Percentiles rank a stretch among this genome's conserved stretches.
Conservation (phyloP, 1,140 invertebrate species). For the Mamestra configurata region DNA sequence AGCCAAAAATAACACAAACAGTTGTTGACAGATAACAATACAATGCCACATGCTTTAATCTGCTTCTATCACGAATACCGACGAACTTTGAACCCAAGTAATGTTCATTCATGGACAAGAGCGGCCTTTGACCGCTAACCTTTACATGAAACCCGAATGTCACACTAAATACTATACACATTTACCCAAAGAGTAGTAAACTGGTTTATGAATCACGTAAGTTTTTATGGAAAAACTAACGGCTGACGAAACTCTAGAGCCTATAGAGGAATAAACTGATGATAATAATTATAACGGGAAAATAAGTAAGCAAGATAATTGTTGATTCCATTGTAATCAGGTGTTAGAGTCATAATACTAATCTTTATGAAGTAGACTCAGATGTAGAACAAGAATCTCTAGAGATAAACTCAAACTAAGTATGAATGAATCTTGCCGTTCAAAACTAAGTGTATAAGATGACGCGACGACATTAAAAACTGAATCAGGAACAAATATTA, state of each 20-base stretch:
- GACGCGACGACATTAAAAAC: not conserved
- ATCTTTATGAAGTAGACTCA: not conserved
- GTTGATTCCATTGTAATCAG: not conserved
- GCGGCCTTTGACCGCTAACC: slow-evolving; percentile 30
- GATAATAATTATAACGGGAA: not conserved
- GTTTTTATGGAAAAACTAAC: not conserved
- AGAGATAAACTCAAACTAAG: not conserved
- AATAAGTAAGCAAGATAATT: not conserved
- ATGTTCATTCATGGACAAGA: slow-evolving; percentile 9
- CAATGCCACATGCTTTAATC: not conserved
- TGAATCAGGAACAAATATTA: not conserved
- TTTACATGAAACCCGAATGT: slow-evolving; percentile 1
- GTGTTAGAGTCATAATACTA: too few relatives aligned
- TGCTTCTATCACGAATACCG: not conserved
- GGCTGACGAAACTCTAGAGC: not conserved
- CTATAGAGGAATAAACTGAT: not conserved
- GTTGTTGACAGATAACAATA: not conserved
- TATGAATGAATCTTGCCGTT: too few relatives aligned
- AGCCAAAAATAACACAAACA: too few relatives aligned
- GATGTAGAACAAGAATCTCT: not conserved
- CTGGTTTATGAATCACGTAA: slow-evolving; percentile 14
- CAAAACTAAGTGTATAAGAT: not conserved
- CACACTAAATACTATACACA: slow-evolving; percentile 13
- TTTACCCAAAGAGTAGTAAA: slow-evolving; percentile 4
- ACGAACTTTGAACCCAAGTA: slow-evolving; percentile 29